Evolutionary conservation across 37 sponge, comb jelly and placozoan species (phyloP).

Genomic region (Dysidea cf. avara): DNA sequence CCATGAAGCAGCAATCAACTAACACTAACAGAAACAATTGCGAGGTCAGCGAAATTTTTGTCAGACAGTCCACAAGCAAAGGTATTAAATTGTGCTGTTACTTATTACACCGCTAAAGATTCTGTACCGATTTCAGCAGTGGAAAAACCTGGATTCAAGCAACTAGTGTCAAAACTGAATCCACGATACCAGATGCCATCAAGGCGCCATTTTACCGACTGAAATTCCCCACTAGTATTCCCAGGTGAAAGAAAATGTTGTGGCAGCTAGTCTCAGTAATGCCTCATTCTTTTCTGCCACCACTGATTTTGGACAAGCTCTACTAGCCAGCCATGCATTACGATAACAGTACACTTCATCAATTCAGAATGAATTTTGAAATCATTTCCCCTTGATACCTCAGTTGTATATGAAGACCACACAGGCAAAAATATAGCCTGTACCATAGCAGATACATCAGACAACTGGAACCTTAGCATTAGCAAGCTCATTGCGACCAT

Average conservation of each 20-base stretch:
- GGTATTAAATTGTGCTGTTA: no score
- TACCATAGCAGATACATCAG: conserved; percentile 18
- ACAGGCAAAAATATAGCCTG: conserved; percentile 38
- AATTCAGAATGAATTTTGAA: conserved; percentile 26
- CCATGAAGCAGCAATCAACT: no score
- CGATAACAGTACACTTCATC: conserved; percentile 44
- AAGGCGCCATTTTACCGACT: conserved; percentile 10
- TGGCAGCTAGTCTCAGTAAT: neutral
- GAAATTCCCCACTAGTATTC: conserved; percentile 14
- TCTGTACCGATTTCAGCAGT: no score
- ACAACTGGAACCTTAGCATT: conserved; percentile 16
- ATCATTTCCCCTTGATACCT: conserved; percentile 25
- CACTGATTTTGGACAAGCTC: conserved; percentile 37
- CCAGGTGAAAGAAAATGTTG: conserved; percentile 5
- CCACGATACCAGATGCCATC: conserved; percentile 15
- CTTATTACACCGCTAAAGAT: no score
- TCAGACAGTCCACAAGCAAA: no score
- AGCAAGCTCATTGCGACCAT: conserved; percentile 17
- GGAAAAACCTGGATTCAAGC: neutral
- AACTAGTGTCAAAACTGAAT: conserved; percentile 4
- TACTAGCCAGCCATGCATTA: conserved; percentile 28
- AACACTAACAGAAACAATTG: no score
- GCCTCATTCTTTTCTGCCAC: conserved; percentile 3
- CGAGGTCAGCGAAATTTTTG: no score
- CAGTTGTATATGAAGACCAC: conserved; percentile 33